Conservation (phyloP, 2,888 invertebrate genomes). For the Drosophila nigricruria region DNA sequence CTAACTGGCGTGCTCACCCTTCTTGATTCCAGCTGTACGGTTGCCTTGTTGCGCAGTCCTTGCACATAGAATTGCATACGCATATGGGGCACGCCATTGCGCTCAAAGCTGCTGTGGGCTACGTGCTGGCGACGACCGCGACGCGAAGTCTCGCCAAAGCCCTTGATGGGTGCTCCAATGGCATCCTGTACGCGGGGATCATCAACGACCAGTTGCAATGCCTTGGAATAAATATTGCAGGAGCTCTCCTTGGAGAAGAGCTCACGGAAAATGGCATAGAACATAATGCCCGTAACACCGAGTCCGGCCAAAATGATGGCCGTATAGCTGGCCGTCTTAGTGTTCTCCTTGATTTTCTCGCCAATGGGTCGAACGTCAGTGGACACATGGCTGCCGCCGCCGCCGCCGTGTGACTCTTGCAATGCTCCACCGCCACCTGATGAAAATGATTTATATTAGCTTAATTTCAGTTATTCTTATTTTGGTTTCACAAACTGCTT, state of each 20-base stretch:
- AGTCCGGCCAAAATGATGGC: constrained; percentile 93
- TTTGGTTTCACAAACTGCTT: constrained; percentile 43
- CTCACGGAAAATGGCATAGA: constrained; percentile 94
- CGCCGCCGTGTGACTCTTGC: constrained; percentile 55
- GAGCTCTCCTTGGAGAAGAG: constrained; percentile 95
- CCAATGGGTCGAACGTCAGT: constrained; percentile 88
- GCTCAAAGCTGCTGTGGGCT: constrained; percentile 91
- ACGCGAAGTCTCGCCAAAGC: constrained; percentile 94
- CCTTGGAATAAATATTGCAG: constrained; percentile 92
- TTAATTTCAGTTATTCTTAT: background rate
- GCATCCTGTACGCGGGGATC: constrained; percentile 92
- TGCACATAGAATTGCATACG: constrained; percentile 96
- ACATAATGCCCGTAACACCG: constrained; percentile 92
- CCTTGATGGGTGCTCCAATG: constrained; percentile 95
- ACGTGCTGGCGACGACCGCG: constrained; percentile 94
- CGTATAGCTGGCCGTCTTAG: constrained; percentile 94
- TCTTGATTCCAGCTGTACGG: constrained; percentile 94
- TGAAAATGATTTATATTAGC: background rate
- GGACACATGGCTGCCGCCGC: constrained; percentile 72
- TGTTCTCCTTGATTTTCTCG: constrained; percentile 94
- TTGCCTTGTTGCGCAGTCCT: constrained; percentile 92
- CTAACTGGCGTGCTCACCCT: constrained; percentile 87
- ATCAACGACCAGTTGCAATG: constrained; percentile 91
- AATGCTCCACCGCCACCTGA: constrained; percentile 35
- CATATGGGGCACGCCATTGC: constrained; percentile 92